These are phyloP conservation scores for Aleiodes sp. DNA, from an alignment of 1,140 invertebrate genomes.

Conservation along the genomic window DNA sequence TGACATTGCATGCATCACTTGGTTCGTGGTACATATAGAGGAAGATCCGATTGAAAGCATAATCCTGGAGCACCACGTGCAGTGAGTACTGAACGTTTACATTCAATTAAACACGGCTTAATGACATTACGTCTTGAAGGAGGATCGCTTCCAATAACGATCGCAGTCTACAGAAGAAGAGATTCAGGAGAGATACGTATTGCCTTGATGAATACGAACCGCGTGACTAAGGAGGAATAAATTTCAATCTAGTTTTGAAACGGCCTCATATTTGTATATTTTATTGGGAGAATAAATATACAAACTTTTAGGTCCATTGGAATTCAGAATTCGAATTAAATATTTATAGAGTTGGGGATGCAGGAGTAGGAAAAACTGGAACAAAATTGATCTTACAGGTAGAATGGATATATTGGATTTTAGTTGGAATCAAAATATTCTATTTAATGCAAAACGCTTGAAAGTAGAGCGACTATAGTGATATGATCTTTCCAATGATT, in stretches of 20 bases:
- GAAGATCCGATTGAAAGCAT: neutral
- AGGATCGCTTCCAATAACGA: constrained; percentile 9
- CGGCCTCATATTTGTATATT: neutral
- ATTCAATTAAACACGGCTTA: constrained; percentile 35
- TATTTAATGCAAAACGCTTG: too few relatives aligned
- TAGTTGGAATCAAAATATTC: too few relatives aligned
- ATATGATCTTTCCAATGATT: too few relatives aligned
- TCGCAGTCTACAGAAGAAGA: neutral
- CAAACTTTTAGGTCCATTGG: neutral
- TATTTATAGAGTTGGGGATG: too few relatives aligned
- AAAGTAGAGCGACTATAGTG: too few relatives aligned
- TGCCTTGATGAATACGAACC: constrained; percentile 30
- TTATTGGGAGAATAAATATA: too few relatives aligned
- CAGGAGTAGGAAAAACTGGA: too few relatives aligned
- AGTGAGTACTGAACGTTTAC: constrained; percentile 32
- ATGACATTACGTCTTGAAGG: constrained; percentile 26
- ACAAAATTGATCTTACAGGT: too few relatives aligned
- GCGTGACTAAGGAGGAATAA: constrained; percentile 19
- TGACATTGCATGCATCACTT: too few relatives aligned
- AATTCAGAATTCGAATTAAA: too few relatives aligned
- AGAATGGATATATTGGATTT: too few relatives aligned
- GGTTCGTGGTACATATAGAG: too few relatives aligned
- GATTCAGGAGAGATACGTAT: neutral
- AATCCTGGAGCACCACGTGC: neutral
- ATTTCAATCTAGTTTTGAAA: constrained; percentile 16